Base-by-base conservation (phyloP, 2,888 invertebrate species). In the Cerceris rybyensis region DNA sequence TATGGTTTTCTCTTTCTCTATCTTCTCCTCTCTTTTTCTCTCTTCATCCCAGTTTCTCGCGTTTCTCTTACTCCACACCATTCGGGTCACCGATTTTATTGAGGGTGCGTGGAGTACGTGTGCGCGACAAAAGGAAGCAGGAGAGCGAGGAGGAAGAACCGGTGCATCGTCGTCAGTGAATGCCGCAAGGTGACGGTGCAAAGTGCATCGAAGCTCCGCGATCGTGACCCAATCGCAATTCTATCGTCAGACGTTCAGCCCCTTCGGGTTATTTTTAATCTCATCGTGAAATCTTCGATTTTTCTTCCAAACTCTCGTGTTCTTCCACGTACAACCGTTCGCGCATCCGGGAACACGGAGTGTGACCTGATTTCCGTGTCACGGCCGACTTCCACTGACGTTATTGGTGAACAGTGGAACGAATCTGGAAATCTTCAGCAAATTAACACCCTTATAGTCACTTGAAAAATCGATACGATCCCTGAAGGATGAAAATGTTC, bases 161-260 rank as follows among this genome's bases (percentile, higher is more conserved):
- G 80, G 80, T 79, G 75, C 70, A 60, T 57, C 68, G 72, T 72
- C 61, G 71, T 68, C 71, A 70, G 80, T 80, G 75, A 57, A 54
- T 57, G 71, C 75, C 54, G 75, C 59, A 73, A 69, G 75, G 76
- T 80, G 72, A 72, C 76, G 80, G 81, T 76, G 76, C 80, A 76
- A 73, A 76, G 80, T 80, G 80, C 73, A 80, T 69, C 64, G 43
- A 42, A 59, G 16, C 52, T 46, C 52, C 46, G 65, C 43, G 68
- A 52, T 13, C 72, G 57, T 17, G n/a, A n/a, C 43, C 39, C 14
- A 13, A 41, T 39, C 67, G 54, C 13, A 13, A n/a, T 54, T 11
- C n/a, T 9, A 5, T n/a, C 7, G 7, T 11, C 14, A 14, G 1
- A 54, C 54, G 54, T 7, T 54, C 54, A 1, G 28, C 16, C 54